Percentiles rank a stretch among this genome's conserved stretches.
These are phyloP conservation scores for Linnaemya vulpina DNA, from an alignment of 2,888 invertebrate species.

Conservation along the genomic window DNA sequence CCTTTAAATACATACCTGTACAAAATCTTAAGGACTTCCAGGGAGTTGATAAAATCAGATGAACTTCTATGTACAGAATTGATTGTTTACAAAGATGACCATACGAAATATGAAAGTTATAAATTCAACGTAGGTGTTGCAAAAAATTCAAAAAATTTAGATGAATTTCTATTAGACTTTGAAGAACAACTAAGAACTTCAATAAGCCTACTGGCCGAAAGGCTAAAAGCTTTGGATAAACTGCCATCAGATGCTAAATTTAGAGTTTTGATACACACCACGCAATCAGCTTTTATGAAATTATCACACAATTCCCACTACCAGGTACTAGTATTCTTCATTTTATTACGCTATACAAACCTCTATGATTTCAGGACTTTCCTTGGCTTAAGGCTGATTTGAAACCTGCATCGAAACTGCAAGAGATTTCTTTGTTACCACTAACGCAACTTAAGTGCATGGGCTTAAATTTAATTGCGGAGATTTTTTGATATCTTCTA, in stretches of 20 bases:
- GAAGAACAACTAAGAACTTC: conserved; percentile 79
- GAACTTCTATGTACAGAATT: conserved; percentile 77
- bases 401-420: conserved; percentile 28
- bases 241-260: conserved; percentile 77
- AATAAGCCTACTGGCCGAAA: conserved; percentile 77
- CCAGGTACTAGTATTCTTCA: conserved; percentile 73
- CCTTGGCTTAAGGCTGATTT: conserved; percentile 79
- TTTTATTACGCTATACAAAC: conserved; percentile 16
- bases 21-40: conserved; percentile 76
- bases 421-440: conserved; percentile 76
- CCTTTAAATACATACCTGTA: conserved; percentile 79
- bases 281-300: conserved; percentile 78
- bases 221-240: conserved; percentile 77
- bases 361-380: conserved; percentile 76
- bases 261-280: conserved; percentile 79
- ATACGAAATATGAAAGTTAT: conserved; percentile 73
- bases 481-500: conserved; percentile 70
- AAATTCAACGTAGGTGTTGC: conserved; percentile 52
- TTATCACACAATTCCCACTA: conserved; percentile 77
- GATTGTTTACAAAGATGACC: conserved; percentile 76
- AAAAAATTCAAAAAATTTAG: conserved; percentile 63
- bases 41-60: conserved; percentile 73
- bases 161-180: conserved; percentile 79
- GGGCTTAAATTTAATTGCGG: conserved; percentile 77
- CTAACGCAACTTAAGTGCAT: conserved; percentile 75